Conservation (phyloP, 2,113 vertebrate genomes). For the Halcyon malimbica region DNA sequence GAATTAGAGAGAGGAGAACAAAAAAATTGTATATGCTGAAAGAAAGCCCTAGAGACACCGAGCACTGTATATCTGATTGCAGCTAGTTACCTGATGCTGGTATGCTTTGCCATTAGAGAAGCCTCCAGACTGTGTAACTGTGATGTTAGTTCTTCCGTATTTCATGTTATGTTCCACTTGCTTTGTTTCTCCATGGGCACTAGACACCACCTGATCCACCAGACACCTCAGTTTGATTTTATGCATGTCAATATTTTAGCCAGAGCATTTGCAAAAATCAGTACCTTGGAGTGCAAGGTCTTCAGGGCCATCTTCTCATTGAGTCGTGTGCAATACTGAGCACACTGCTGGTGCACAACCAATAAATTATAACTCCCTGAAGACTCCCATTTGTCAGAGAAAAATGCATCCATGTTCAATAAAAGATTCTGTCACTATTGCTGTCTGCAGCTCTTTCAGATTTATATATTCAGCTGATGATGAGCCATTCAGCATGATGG, state of each 20-base stretch:
- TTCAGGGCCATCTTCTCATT: neutral
- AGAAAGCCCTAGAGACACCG: neutral
- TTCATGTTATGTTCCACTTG: neutral
- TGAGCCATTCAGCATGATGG: slow-evolving; percentile 39
- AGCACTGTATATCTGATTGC: neutral
- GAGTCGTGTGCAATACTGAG: neutral
- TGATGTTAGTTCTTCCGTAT: neutral
- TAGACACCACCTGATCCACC: neutral
- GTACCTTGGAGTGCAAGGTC: neutral
- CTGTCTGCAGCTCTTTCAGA: slow-evolving; percentile 41
- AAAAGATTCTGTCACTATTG: slow-evolving; percentile 32
- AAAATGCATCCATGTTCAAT: slow-evolving; percentile 29
- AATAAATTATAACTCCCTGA: slow-evolving; percentile 13
- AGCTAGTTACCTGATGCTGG: neutral
- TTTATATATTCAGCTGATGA: slow-evolving; percentile 56
- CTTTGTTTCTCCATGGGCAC: neutral
- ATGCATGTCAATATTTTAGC: neutral
- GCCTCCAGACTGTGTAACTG: neutral
- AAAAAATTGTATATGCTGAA: neutral
- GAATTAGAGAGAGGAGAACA: neutral
- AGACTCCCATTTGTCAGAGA: slow-evolving; percentile 17
- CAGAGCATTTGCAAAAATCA: neutral
- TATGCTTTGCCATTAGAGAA: neutral
- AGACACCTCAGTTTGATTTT: neutral
- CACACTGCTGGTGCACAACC: neutral